A percentile compares a stretch with the other conserved stretches of the same genome.
Conservation (phyloP, 92 coral and sea anemone genomes). For the Actinernus sp. region DNA sequence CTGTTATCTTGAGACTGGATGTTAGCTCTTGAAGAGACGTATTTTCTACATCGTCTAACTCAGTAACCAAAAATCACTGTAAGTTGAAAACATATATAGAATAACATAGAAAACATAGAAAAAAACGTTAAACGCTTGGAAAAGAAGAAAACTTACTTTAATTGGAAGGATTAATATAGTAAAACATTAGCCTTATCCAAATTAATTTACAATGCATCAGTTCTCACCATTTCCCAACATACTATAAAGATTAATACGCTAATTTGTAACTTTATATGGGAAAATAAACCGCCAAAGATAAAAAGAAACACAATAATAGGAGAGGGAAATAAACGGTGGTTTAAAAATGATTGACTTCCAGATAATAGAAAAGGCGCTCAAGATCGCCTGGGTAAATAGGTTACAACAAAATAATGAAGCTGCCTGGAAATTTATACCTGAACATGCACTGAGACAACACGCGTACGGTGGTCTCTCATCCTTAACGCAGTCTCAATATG, state of each 20-base stretch:
- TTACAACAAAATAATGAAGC: not conserved
- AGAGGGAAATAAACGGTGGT: not conserved
- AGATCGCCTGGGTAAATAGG: conserved; percentile 4
- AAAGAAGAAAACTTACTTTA: conserved; percentile 10
- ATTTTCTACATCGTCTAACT: too few relatives aligned
- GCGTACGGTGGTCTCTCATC: too few relatives aligned
- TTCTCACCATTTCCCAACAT: conserved; percentile 9
- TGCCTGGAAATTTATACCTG: conserved; percentile 7
- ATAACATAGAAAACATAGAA: too few relatives aligned
- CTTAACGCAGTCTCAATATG: too few relatives aligned
- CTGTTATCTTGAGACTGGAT: too few relatives aligned
- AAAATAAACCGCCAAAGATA: conserved; percentile 18
- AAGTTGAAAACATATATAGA: too few relatives aligned
- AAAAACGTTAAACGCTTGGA: conserved; percentile 16
- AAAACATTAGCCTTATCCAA: too few relatives aligned
- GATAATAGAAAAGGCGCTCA: conserved; percentile 5
- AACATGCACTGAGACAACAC: too few relatives aligned
- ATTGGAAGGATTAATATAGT: conserved; percentile 14
- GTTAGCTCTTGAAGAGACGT: too few relatives aligned
- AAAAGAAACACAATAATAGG: conserved; percentile 12
- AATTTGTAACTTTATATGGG: conserved; percentile 18
- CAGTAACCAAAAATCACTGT: too few relatives aligned
- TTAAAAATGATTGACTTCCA: conserved; percentile 9
- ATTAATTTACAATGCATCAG: too few relatives aligned
- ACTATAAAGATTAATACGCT: conserved; percentile 7